Conservation (phyloP, 1,140 invertebrate species). For the Drosophila gunungcola region DNA sequence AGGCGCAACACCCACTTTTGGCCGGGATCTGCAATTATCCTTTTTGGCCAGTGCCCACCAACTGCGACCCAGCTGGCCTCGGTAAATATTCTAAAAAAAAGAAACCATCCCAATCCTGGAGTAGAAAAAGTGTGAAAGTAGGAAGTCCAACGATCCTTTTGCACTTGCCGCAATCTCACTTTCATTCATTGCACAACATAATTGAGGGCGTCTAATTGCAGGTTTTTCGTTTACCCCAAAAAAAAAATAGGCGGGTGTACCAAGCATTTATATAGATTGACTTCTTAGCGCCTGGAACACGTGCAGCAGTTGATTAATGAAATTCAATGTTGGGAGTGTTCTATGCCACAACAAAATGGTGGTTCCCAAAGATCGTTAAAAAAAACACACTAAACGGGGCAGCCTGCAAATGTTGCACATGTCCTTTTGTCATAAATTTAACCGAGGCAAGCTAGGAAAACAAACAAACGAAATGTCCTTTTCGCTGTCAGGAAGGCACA, state of each 20-base stretch:
- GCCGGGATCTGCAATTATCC: constrained; percentile 67
- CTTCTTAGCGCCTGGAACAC: constrained; percentile 79
- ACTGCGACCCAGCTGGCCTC: constrained; percentile 40
- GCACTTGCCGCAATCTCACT: constrained; percentile 67
- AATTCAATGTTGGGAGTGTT: constrained; percentile 1
- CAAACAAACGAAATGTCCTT: constrained; percentile 62
- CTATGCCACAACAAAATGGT: constrained; percentile 57
- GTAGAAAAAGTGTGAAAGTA: constrained; percentile 62
- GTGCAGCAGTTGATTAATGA: constrained; percentile 73
- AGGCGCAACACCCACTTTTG: constrained; percentile 69
- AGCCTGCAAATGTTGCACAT: constrained; percentile 64
- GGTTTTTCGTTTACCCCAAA: constrained; percentile 19
- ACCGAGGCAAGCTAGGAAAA: constrained; percentile 7
- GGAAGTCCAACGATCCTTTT: constrained; percentile 42
- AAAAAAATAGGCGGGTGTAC: constrained; percentile 13
- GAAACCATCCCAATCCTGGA: neutral
- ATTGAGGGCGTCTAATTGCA: constrained; percentile 60
- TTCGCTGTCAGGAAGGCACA: constrained; percentile 58
- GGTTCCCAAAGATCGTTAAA: constrained; percentile 29
- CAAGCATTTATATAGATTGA: constrained; percentile 61
- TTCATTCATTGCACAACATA: constrained; percentile 82
- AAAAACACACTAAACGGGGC: constrained; percentile 20
- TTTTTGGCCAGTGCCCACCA: constrained; percentile 35
- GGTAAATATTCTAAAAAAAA: neutral
- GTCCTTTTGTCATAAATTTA: constrained; percentile 73